Percentiles rank a stretch among this genome's conserved stretches.
phyloP scores from a whole-genome alignment of 2,888 invertebrate species.

The Quadroppia sp. region DNA sequence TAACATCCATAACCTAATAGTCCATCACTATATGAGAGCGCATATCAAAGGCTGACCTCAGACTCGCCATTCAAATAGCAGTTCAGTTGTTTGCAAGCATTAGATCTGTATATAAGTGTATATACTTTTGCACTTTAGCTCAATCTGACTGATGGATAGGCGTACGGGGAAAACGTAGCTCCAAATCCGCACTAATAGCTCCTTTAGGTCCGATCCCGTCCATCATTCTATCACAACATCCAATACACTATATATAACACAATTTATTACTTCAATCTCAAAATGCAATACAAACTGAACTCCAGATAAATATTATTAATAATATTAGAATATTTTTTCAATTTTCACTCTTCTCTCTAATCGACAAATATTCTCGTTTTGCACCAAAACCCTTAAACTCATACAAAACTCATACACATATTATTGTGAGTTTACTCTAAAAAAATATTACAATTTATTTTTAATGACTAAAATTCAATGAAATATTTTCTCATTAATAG shows the following conservation, averaged over 20 bases:
- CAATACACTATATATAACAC: constrained; percentile 33
- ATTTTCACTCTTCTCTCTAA: neutral
- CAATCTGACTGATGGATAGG: constrained; percentile 42
- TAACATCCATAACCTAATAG: constrained; percentile 36
- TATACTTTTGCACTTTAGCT: constrained; percentile 25
- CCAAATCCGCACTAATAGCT: constrained; percentile 40
- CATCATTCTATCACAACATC: constrained; percentile 38
- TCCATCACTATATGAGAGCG: neutral
- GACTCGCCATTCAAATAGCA: constrained; percentile 28
- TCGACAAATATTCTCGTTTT: no score
- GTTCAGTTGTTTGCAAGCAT: neutral
- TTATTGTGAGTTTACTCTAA: no score
- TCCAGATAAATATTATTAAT: constrained; percentile 23
- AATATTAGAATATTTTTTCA: constrained; percentile 28
- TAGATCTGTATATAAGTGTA: constrained; percentile 22
- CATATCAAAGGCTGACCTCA: constrained; percentile 34
- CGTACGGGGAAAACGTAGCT: constrained; percentile 31
- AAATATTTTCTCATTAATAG: neutral
- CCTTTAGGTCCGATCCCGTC: constrained; percentile 40
- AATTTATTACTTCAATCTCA: constrained; percentile 36
- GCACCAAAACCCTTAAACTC: no score
- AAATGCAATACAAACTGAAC: constrained; percentile 28
- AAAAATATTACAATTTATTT: constrained; percentile 6
- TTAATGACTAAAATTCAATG: neutral
- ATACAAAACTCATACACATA: no score